Conservation (phyloP, 2,888 invertebrate species). For the Lamellibrachia columna region DNA sequence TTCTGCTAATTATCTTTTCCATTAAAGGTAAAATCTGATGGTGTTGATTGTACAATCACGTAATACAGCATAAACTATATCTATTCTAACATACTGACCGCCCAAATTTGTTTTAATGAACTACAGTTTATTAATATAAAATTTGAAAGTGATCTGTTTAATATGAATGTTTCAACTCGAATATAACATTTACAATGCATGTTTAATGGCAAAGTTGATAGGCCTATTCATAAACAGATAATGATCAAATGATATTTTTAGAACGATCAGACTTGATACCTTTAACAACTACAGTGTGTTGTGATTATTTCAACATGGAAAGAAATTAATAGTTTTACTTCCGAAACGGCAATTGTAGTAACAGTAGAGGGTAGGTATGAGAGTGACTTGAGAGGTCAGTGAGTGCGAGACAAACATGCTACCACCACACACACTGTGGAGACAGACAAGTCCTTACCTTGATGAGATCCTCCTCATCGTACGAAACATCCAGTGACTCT, state of each 20-base stretch:
- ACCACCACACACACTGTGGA: neutral
- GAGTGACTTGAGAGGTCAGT: neutral
- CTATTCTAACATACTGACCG: neutral
- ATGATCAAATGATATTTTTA: no score
- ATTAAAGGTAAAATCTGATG: no score
- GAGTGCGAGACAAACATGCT: neutral
- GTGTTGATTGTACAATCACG: neutral
- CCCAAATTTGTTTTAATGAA: no score
- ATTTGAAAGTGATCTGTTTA: no score
- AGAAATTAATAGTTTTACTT: neutral
- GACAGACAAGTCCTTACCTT: slow-evolving; percentile 70
- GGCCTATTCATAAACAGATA: no score
- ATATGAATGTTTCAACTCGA: no score
- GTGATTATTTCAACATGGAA: neutral
- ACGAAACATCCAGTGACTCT: slow-evolving; percentile 70
- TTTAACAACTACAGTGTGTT: neutral
- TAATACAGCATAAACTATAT: neutral
- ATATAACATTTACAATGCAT: no score
- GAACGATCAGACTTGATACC: no score
- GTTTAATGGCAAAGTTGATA: no score
- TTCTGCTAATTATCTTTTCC: no score
- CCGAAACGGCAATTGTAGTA: neutral
- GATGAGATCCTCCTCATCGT: slow-evolving; percentile 76
- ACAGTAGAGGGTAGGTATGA: neutral
- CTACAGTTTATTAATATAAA: no score